These are phyloP conservation scores for Dendronephthya gigantea DNA, from an alignment of 64 coral and sea anemone genomes.

Conservation along the genomic window DNA sequence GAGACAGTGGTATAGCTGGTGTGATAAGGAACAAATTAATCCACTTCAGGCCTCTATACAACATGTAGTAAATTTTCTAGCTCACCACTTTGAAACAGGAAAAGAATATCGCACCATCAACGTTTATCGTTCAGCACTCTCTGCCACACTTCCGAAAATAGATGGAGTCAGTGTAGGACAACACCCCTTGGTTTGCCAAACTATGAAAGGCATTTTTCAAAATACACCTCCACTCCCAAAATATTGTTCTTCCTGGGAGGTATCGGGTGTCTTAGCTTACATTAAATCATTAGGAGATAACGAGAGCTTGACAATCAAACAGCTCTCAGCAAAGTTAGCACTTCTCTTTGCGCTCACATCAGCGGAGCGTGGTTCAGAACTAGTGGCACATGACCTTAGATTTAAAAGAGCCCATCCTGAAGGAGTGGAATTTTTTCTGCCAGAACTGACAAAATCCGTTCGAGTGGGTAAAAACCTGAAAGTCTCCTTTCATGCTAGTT, in stretches of 20 bases:
- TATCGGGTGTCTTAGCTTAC: not conserved
- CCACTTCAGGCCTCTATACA: conserved; percentile 22
- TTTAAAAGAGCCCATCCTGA: conserved; percentile 20
- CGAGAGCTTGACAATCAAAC: conserved; percentile 27
- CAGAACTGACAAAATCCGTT: too few species aligned
- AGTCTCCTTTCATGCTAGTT: too few species aligned
- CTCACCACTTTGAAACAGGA: not conserved
- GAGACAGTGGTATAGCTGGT: conserved; percentile 34
- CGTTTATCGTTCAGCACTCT: conserved; percentile 21
- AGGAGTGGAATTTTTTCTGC: conserved; percentile 24
- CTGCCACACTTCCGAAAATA: conserved; percentile 9
- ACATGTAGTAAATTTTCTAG: conserved; percentile 12
- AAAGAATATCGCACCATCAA: conserved; percentile 15
- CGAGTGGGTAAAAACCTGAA: too few species aligned
- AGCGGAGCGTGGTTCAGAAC: not conserved
- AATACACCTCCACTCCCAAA: conserved; percentile 1
- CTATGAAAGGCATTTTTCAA: not conserved
- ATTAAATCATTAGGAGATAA: conserved; percentile 5
- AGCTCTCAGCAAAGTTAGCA: conserved; percentile 26
- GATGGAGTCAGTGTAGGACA: conserved; percentile 13
- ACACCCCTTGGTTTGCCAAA: conserved; percentile 33
- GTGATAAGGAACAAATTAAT: conserved; percentile 30
- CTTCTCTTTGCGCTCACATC: conserved; percentile 23
- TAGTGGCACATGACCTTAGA: conserved; percentile 42
- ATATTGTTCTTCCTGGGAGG: conserved; percentile 26